Evolutionary conservation across 23 tunicate species (phyloP).

Genomic region (Halocynthia roretzi): DNA sequence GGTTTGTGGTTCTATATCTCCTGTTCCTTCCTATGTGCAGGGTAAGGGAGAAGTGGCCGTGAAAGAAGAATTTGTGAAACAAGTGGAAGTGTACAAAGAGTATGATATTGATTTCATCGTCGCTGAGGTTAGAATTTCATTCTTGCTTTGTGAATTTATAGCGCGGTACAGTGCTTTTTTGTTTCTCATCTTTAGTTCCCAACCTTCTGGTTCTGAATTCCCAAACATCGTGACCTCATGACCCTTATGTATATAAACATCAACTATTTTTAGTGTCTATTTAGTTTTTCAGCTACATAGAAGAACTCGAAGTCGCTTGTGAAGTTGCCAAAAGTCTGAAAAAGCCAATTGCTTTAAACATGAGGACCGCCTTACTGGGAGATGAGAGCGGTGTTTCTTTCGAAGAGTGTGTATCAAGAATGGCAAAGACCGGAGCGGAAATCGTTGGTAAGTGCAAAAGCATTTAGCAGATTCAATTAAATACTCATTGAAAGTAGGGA

Average conservation of each 20-base stretch:
- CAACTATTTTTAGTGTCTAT: conserved; percentile 1
- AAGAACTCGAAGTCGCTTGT: conserved; percentile 68
- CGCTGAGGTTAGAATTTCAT: conserved; percentile 34
- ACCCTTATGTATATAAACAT: not conserved
- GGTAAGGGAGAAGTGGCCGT: conserved; percentile 23
- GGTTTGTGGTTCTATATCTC: conserved; percentile 67
- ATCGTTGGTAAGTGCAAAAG: conserved; percentile 41
- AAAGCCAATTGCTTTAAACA: conserved; percentile 57
- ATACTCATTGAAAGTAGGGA: no score
- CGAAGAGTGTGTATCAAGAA: conserved; percentile 81
- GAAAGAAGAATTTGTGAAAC: conserved; percentile 36
- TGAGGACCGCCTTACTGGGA: conserved; percentile 75
- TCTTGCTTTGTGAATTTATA: no score
- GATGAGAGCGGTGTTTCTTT: conserved; percentile 58
- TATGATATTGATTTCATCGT: conserved; percentile 49
- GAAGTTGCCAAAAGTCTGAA: conserved; percentile 63
- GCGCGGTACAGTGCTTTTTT: no score
- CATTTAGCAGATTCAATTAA: no score
- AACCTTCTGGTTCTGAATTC: no score
- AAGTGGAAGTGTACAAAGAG: conserved; percentile 28
- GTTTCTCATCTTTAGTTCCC: no score
- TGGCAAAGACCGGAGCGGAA: conserved; percentile 94
- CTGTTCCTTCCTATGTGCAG: conserved; percentile 15
- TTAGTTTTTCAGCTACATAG: conserved; percentile 68
- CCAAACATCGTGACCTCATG: not conserved